Evolutionary conservation across 1,140 invertebrate species (phyloP), one percentile per base, ranked within the genome.

Genomic region (Drosophila ambigua): DNA sequence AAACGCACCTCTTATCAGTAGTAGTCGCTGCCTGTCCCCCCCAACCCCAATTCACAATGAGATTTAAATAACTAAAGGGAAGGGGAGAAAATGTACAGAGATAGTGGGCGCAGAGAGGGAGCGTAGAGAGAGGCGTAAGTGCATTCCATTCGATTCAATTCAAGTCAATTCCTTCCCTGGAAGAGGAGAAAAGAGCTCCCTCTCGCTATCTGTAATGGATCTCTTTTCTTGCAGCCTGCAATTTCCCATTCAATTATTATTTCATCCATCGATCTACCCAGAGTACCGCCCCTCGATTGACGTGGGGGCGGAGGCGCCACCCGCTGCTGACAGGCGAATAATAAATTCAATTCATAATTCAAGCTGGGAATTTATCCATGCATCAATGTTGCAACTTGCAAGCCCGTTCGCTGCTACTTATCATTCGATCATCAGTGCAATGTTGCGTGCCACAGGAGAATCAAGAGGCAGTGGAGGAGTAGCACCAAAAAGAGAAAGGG

Each of bases 281-380:
- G 15, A 16, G 39, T 28, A 48, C 44, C 23, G 64, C 64, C 9
- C 23, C 11, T 26, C 46, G 60, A 35, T 62, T 28, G 35, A 9
- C 63, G 59, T 15, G 60, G 64, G 64, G 64, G 45, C 41, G 31
- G 9, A 11, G 35, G 35, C 5, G n/a, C 51, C 64, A 35, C 64
- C 64, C 65, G 64, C 67, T 71, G 67, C 67, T 71, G 67, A 71
- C 57, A 58, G 50, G 23, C 69, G 69, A 63, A 73, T 73, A 74
- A 76, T 69, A 71, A 77, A 69, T 77, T 76, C 52, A 69, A 77
- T 77, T 69, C 73, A 77, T 77, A 77, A 77, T 64, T 69, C 72
- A 76, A 76, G 68, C 72, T 68, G 57, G 52, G 9, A 9, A 35
- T 48, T 61, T 51, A 61, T 52, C 59, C 50, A 43, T 61, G 59